phyloP scores from a whole-genome alignment of 2,797 vertebrate species.

The Scolopax bukidnonensis region DNA sequence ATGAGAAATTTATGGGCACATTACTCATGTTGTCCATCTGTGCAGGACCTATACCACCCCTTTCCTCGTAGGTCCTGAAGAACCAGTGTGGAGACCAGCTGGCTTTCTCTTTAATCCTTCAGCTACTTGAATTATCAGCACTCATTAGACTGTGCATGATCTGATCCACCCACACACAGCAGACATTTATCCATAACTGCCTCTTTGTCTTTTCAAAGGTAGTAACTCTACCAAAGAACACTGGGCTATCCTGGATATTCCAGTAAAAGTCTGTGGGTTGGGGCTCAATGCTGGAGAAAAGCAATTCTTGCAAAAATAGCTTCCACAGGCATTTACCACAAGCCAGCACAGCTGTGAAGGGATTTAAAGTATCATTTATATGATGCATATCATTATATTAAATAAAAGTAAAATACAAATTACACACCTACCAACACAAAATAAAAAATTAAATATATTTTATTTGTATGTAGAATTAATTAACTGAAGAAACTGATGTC shows the following conservation, averaged over 20 bases:
- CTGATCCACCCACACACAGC: not conserved
- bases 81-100: not conserved
- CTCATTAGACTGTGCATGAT: not conserved
- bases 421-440: not conserved
- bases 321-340: not conserved
- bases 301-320: not conserved
- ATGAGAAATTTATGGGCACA: not conserved
- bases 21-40: not conserved
- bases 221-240: not conserved
- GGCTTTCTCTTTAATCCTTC: not conserved
- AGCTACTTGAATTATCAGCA: not conserved
- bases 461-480: not conserved
- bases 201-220: not conserved
- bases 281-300: not conserved
- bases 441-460: not conserved
- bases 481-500: fast-evolving
- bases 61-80: not conserved
- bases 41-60: not conserved
- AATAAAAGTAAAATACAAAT: not conserved
- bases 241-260: not conserved
- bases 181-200: not conserved
- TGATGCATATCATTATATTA: not conserved
- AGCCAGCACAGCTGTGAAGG: not conserved
- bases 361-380: not conserved
- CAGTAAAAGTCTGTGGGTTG: not conserved